Conservation (phyloP, 2,888 invertebrate genomes). For the Galeopsomyia nigrocyanea region DNA sequence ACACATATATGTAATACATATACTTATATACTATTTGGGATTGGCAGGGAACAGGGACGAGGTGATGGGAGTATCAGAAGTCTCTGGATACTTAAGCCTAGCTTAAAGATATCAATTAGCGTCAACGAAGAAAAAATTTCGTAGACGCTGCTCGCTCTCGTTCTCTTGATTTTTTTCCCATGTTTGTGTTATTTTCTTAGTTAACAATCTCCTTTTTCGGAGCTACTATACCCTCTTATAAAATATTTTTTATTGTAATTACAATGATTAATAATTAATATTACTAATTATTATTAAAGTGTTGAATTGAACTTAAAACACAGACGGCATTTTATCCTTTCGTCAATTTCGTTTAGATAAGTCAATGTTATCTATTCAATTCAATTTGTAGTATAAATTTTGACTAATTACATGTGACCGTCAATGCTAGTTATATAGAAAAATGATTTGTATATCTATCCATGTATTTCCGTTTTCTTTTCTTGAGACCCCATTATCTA, state of each 20-base stretch:
- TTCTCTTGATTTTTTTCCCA: conserved; percentile 40
- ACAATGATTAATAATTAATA: conserved; percentile 51
- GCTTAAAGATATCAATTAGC: conserved; percentile 58
- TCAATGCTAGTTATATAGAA: conserved; percentile 12
- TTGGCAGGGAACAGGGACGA: background rate
- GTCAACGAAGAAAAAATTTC: conserved; percentile 55
- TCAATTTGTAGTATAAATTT: conserved; percentile 11
- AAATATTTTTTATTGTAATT: conserved; percentile 64
- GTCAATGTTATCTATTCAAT: conserved; percentile 15
- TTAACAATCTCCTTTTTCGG: conserved; percentile 42
- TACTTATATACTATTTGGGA: conserved; percentile 50
- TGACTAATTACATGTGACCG: background rate
- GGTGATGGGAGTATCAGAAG: conserved; percentile 44
- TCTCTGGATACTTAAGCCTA: conserved; percentile 58
- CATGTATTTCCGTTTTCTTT: conserved; percentile 9
- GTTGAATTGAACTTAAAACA: conserved; percentile 54
- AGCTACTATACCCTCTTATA: conserved; percentile 63
- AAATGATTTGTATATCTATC: background rate
- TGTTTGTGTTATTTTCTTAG: conserved; percentile 36
- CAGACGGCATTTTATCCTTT: conserved; percentile 52
- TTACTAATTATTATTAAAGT: conserved; percentile 48
- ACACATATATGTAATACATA: conserved; percentile 58
- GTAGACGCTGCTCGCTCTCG: conserved; percentile 45
- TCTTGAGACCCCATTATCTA: background rate
- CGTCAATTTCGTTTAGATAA: conserved; percentile 30